Conservation (phyloP, 2,888 invertebrate genomes). For the Archips crataeganus region DNA sequence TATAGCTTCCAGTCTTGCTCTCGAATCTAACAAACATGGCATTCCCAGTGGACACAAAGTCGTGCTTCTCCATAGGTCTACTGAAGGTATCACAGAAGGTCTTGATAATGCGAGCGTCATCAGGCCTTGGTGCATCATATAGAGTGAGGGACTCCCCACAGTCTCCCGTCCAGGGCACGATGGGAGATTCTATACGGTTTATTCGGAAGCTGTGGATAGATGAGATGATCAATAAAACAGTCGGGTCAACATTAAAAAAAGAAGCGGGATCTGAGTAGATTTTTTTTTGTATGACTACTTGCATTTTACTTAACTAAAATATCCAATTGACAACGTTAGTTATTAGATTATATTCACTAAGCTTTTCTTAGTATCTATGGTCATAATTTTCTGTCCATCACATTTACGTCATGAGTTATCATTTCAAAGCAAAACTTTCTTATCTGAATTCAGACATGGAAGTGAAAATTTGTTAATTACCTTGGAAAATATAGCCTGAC, state of each 20-base stretch:
- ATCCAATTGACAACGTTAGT: background rate
- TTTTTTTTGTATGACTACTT: too few relatives aligned
- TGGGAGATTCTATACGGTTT: constrained; percentile 95
- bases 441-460: too few relatives aligned
- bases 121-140: constrained; percentile 95
- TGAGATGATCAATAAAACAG: background rate
- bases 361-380: too few relatives aligned
- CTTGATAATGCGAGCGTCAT: constrained; percentile 95
- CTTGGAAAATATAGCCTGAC: constrained; percentile 96
- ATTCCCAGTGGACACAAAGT: constrained; percentile 95
- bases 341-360: too few relatives aligned
- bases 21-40: constrained; percentile 95
- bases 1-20: constrained; percentile 96
- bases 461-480: constrained; percentile 66
- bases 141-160: constrained; percentile 96
- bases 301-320: background rate
- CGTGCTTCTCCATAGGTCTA: constrained; percentile 96
- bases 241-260: too few relatives aligned
- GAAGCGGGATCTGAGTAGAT: too few relatives aligned
- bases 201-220: constrained; percentile 90
- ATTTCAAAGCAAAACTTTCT: too few relatives aligned
- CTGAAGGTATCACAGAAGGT: constrained; percentile 98
- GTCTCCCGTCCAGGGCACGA: constrained; percentile 93
- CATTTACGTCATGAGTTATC: too few relatives aligned
- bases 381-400: background rate